These are phyloP conservation scores for Diplosoma virens DNA, from an alignment of 23 tunicate genomes.

Conservation along the genomic window DNA sequence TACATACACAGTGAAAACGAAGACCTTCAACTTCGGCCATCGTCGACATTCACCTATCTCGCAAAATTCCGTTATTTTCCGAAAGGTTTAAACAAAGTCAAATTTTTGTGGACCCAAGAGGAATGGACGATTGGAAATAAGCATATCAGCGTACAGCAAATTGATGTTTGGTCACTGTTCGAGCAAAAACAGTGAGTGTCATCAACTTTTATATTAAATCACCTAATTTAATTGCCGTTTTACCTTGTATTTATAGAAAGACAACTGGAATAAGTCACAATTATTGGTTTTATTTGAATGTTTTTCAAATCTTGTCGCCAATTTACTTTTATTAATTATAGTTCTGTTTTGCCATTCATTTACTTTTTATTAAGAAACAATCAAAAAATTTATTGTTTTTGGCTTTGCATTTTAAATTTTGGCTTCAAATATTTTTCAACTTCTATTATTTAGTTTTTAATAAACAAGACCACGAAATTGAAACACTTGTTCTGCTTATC, in stretches of 20 bases:
- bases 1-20: slow-evolving; percentile 26
- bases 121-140: slow-evolving; percentile 53
- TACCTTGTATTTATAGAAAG: background rate
- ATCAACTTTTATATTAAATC: too few relatives aligned
- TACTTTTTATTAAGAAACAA: too few relatives aligned
- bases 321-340: too few relatives aligned
- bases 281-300: too few relatives aligned
- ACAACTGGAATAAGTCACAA: background rate
- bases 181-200: slow-evolving; percentile 69
- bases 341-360: too few relatives aligned
- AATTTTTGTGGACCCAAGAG: slow-evolving; percentile 67
- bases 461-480: too few relatives aligned
- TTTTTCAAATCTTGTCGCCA: too few relatives aligned
- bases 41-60: slow-evolving; percentile 30
- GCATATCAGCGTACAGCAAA: slow-evolving; percentile 34
- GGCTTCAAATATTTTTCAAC: too few relatives aligned
- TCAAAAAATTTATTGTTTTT: too few relatives aligned
- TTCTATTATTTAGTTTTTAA: too few relatives aligned
- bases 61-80: slow-evolving; percentile 59
- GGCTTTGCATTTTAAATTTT: too few relatives aligned
- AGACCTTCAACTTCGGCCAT: slow-evolving; percentile 42
- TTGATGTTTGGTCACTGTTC: slow-evolving; percentile 37
- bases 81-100: slow-evolving; percentile 54
- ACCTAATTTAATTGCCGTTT: background rate
- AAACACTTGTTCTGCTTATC: too few relatives aligned